Evolutionary conservation across 2,888 invertebrate genomes (phyloP).

Genomic region (Leptodirus hochenwartii): DNA sequence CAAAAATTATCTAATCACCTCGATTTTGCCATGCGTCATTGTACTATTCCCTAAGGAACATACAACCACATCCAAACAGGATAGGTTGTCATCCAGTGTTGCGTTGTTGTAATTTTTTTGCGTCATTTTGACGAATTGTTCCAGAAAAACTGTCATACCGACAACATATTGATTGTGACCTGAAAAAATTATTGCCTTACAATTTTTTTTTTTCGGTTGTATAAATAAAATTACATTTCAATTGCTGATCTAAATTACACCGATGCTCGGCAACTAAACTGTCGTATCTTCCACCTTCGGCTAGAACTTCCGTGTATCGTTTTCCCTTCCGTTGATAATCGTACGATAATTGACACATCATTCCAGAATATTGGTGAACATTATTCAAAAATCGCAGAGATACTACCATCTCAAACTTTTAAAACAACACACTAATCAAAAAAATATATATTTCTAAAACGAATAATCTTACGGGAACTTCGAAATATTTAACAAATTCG

Average conservation of each 20-base stretch:
- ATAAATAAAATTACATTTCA: background rate
- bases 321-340: conserved; percentile 35
- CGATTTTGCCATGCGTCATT: conserved; percentile 34
- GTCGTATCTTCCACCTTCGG: conserved; percentile 83
- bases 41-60: conserved; percentile 42
- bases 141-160: conserved; percentile 72
- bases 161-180: conserved; percentile 39
- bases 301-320: conserved; percentile 49
- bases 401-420: conserved; percentile 1
- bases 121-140: conserved; percentile 50
- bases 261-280: conserved; percentile 55
- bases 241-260: no score
- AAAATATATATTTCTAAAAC: conserved; percentile 4
- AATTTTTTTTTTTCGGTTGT: background rate
- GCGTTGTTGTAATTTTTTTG: conserved; percentile 32
- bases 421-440: conserved; percentile 4
- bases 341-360: conserved; percentile 47
- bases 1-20: conserved; percentile 23
- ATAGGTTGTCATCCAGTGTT: conserved; percentile 19
- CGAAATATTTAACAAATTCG: conserved; percentile 49
- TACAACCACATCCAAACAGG: conserved; percentile 42
- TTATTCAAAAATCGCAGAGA: conserved; percentile 28
- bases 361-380: conserved; percentile 43
- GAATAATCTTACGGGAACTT: conserved; percentile 42
- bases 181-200: no score